These are phyloP conservation scores for Danio tinwini DNA, from an alignment of 2,797 vertebrate genomes.

Conservation along the genomic window DNA sequence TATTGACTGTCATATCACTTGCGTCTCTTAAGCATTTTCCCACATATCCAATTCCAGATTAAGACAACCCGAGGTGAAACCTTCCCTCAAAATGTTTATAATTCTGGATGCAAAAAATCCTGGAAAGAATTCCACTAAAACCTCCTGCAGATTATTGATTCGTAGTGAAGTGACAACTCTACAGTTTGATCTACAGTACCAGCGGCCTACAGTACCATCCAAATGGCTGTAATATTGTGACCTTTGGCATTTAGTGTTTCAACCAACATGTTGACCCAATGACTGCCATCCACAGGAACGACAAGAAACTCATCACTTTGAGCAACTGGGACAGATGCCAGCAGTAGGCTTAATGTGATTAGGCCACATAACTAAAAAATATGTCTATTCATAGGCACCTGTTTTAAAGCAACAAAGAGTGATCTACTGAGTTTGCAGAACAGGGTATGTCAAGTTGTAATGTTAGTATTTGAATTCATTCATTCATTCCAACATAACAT, in stretches of 20 bases:
- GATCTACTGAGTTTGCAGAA: neutral
- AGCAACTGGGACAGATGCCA: neutral
- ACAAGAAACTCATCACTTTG: conserved; percentile 57
- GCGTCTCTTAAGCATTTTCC: conserved; percentile 34
- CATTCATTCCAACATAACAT: neutral
- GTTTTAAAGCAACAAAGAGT: conserved; percentile 11
- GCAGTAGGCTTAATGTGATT: neutral
- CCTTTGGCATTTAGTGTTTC: conserved; percentile 57
- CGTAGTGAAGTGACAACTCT: conserved; percentile 56
- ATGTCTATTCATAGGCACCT: neutral
- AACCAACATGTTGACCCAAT: conserved; percentile 65
- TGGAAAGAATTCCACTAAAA: conserved; percentile 26
- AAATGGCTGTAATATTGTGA: conserved; percentile 60
- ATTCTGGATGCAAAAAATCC: neutral
- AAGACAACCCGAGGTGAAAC: conserved; percentile 38
- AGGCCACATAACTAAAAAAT: neutral
- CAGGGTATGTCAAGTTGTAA: neutral
- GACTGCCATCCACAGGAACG: conserved; percentile 62
- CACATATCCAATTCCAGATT: conserved; percentile 49
- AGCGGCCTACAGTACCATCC: conserved; percentile 39
- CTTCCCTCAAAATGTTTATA: conserved; percentile 41
- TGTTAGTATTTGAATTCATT: neutral
- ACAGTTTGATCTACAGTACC: conserved; percentile 54
- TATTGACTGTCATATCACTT: conserved; percentile 10
- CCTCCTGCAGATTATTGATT: conserved; percentile 5